Percentiles rank a stretch among this genome's conserved stretches.
Conservation (phyloP, 2,888 invertebrate species). For the Hypomecis atomaria region DNA sequence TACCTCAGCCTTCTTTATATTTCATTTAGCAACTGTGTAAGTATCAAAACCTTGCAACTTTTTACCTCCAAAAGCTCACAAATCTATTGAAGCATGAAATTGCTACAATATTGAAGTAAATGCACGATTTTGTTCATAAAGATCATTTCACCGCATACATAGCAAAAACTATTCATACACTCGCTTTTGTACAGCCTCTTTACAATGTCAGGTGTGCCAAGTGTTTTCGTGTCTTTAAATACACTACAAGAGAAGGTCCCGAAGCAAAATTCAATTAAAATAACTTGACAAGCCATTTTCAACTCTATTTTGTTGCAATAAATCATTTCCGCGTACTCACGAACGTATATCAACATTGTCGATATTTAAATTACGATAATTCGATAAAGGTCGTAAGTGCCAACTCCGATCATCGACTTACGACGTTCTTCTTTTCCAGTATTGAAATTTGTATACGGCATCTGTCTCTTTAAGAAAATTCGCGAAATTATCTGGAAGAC, state of each 20-base stretch:
- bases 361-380: slow-evolving; percentile 15
- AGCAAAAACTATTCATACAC: slow-evolving; percentile 35
- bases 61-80: slow-evolving; percentile 20
- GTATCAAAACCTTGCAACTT: no score
- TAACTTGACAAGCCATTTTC: slow-evolving; percentile 14
- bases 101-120: slow-evolving; percentile 28
- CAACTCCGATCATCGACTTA: slow-evolving; percentile 33
- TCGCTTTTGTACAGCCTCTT: slow-evolving; percentile 42
- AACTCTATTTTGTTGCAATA: slow-evolving; percentile 16
- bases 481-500: slow-evolving; percentile 68
- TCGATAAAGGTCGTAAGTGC: slow-evolving; percentile 37
- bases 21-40: no score
- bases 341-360: slow-evolving; percentile 28
- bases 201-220: slow-evolving; percentile 48
- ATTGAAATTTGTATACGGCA: slow-evolving; percentile 49
- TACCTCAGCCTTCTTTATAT: no score
- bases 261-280: slow-evolving; percentile 18
- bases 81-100: slow-evolving; percentile 37
- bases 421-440: slow-evolving; percentile 43
- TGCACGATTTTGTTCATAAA: slow-evolving; percentile 41
- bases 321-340: slow-evolving; percentile 17
- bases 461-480: slow-evolving; percentile 70
- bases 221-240: slow-evolving; percentile 45
- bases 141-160: slow-evolving; percentile 39
- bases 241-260: slow-evolving; percentile 9